Evolutionary conservation across 2,797 vertebrate genomes (phyloP).

Genomic region (Avahi laniger): DNA sequence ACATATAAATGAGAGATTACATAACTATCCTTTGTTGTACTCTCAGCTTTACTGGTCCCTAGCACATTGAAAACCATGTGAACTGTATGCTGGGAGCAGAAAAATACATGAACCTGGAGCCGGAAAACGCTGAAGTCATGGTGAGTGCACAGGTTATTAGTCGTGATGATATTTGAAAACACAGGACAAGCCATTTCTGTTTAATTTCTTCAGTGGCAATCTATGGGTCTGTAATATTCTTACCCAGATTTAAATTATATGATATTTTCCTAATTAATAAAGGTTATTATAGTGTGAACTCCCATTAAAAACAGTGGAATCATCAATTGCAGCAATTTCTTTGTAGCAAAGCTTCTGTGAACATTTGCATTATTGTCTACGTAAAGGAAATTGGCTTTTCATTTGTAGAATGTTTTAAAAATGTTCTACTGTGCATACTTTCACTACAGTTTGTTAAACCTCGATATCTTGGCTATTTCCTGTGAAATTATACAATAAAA

Average conservation of each 20-base stretch:
- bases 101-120: slow-evolving; percentile 9
- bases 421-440: slow-evolving; percentile 34
- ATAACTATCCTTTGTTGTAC: neutral
- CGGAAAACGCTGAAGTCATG: slow-evolving; percentile 22
- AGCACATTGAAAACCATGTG: slow-evolving; percentile 31
- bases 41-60: neutral
- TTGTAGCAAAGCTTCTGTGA: slow-evolving; percentile 52
- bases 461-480: slow-evolving; percentile 19
- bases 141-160: slow-evolving; percentile 42
- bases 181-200: slow-evolving; percentile 55
- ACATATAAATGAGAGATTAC: neutral
- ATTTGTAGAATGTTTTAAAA: slow-evolving; percentile 68
- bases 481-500: slow-evolving; percentile 12
- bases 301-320: slow-evolving; percentile 57
- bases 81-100: neutral
- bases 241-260: slow-evolving; percentile 66
- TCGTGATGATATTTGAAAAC: slow-evolving; percentile 70
- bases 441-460: slow-evolving; percentile 51
- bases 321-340: slow-evolving; percentile 59
- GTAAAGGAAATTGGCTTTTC: slow-evolving; percentile 67
- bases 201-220: slow-evolving; percentile 74
- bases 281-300: slow-evolving; percentile 67
- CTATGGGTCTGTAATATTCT: slow-evolving; percentile 57
- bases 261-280: slow-evolving; percentile 75
- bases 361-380: slow-evolving; percentile 34